Evolutionary conservation across 2,113 vertebrate genomes (phyloP), one percentile per base, ranked within the genome.

Genomic region (Orycteropus afer): DNA sequence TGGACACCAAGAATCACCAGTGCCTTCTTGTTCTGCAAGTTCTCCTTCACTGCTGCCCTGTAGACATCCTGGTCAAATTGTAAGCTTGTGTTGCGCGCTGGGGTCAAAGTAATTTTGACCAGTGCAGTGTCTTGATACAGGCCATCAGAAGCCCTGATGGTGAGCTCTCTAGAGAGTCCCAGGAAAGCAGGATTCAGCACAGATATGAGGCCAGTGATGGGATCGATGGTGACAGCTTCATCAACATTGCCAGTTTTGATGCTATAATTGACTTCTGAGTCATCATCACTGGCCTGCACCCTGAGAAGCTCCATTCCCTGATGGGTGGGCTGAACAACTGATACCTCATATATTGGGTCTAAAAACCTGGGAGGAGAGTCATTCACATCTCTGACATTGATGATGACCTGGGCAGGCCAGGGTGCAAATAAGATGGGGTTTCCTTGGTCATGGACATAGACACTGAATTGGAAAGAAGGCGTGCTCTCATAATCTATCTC

Each of bases 311-410:
- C 98, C 98, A 99, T 98, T 37, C 98, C 98, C 57, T 90, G 97
- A 96, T 99, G 99, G 73, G 98, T 97, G 63, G 99, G 99, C 32
- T 98, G 96, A 27, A 98, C 94, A 81, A 99, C 53, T 47, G 98
- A 98, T 85, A 98, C 78, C 92, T 99, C 97, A 0, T 99, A 99
- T 13, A 91, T 80, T 3, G 98, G 97, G 85, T 97, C 94, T 69
- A 90, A 92, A 97, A 99, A 99, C 80, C 98, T 98, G 15, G 99
- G 99, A 17, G 99, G 98, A 63, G 98, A 99, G 96, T 99, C 99
- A 40, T 99, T 99, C 85, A 99, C 96, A 53, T 99, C 98, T 90
- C 98, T 98, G 78, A 99, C 79, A 0, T 96, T 98, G 82, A 99
- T 97, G 8, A 97, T 99, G 96, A 99, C 98, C 96, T 98, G 98